These are phyloP conservation scores for Diorhabda elongata DNA, from an alignment of 1,140 invertebrate species.

Conservation along the genomic window DNA sequence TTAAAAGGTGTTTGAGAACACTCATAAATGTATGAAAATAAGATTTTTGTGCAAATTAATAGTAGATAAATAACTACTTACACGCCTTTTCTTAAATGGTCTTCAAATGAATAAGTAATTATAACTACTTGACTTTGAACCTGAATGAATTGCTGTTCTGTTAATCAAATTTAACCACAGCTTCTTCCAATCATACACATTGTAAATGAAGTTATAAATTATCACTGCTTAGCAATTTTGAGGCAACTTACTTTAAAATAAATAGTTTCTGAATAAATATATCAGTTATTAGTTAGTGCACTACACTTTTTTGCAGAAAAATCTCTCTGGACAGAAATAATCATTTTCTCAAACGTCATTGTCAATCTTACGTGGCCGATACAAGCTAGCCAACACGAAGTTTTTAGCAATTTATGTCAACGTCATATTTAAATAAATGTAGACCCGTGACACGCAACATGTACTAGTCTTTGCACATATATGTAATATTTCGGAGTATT, in stretches of 20 bases:
- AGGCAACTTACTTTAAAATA: background rate
- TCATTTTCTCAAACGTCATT: slow-evolving; percentile 26
- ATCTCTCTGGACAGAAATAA: slow-evolving; percentile 15
- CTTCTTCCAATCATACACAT: slow-evolving; percentile 12
- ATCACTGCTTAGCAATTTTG: background rate
- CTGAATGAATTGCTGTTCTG: slow-evolving; percentile 14
- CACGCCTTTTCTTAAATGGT: background rate
- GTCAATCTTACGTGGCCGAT: slow-evolving; percentile 32
- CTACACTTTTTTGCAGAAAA: slow-evolving; percentile 9
- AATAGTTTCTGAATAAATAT: background rate
- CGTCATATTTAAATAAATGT: too few relatives aligned
- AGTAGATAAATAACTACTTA: background rate
- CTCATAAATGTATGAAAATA: too few relatives aligned
- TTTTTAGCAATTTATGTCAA: too few relatives aligned
- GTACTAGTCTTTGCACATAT: too few relatives aligned
- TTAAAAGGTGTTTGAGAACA: too few relatives aligned
- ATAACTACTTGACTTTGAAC: slow-evolving; percentile 17
- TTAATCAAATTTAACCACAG: background rate
- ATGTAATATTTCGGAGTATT: too few relatives aligned
- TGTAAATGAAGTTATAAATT: background rate
- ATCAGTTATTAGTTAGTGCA: slow-evolving; percentile 4
- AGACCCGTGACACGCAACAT: too few relatives aligned
- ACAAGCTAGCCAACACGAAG: slow-evolving; percentile 5
- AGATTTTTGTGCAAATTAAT: too few relatives aligned
- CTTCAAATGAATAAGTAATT: background rate